Evolutionary conservation across 1,140 invertebrate species (phyloP), one percentile per base, ranked within the genome.

Genomic region (Piezodorus guildinii): DNA sequence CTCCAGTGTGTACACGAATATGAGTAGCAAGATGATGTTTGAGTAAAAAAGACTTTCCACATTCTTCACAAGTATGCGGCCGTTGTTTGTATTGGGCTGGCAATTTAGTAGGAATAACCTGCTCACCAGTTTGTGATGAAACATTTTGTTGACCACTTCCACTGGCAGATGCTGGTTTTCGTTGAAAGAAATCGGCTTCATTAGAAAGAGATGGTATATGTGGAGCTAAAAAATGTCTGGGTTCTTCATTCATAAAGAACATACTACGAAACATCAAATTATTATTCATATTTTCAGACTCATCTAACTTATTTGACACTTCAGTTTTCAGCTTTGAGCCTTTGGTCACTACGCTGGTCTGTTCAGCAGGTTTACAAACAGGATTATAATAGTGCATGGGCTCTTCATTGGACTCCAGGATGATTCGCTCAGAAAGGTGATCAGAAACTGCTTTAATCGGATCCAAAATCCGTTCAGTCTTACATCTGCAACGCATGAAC

Each of bases 11-110:
- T 0, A 88, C 86, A 68, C 86, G 73, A 72, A 85, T 81, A 72
- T 90, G 88, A 15, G 86, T 89, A 1, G 86, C 87, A 39, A 90
- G 77, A 77, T 90, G 87, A 73, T 89, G 86, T 73, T 90, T 90
- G 52, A 89, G 74, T 12, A 88, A 77, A 75, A 90, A 91, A 5
- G 86, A 87, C 72, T 90, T 90, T 14, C 87, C 87, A 72, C 87
- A 90, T 73, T 89, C 85, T 25, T 83, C 80, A 72, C 88, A 91
- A 6, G 83, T 84, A 70, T 88, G 90, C 0, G 87, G 88, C 44
- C 87, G 74, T 72, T 88, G 86, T 71, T 88, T 88, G 0, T 67
- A 63, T 0, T 64, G 43, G 14, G 16, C 17, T 10, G 60, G 34
- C 3, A 21, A 27, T 34, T 45, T 54, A 45, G 0, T 23, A 10